These are phyloP conservation scores for Chanos chanos DNA, from an alignment of 2,797 vertebrate genomes.

Conservation along the genomic window DNA sequence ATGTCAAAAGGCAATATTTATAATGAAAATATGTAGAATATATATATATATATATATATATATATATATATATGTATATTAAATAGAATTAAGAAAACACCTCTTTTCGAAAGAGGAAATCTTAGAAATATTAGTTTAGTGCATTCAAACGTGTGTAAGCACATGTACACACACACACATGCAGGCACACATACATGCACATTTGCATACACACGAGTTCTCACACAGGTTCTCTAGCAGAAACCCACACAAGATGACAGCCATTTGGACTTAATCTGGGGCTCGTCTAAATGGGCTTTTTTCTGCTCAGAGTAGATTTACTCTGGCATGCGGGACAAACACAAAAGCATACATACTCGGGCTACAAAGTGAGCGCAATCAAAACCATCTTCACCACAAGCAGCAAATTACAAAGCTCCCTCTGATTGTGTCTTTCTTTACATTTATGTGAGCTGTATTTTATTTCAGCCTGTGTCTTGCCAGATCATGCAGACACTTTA, in stretches of 20 bases:
- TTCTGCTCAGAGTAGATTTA: background rate
- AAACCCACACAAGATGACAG: slow-evolving; percentile 1
- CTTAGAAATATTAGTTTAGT: too few relatives aligned
- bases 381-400: slow-evolving; percentile 23
- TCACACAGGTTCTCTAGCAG: background rate
- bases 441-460: slow-evolving; percentile 2
- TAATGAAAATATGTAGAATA: too few relatives aligned
- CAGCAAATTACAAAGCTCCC: slow-evolving; percentile 33
- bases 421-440: slow-evolving; percentile 11
- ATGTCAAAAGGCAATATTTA: too few relatives aligned
- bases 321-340: slow-evolving; percentile 1
- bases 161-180: background rate
- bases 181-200: background rate
- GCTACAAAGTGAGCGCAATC: slow-evolving; percentile 18
- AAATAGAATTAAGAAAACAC: too few relatives aligned
- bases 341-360: slow-evolving; percentile 13
- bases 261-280: slow-evolving; percentile 20
- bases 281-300: background rate
- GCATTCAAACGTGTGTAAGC: background rate
- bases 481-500: background rate
- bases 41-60: too few relatives aligned
- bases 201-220: too few relatives aligned
- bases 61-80: too few relatives aligned
- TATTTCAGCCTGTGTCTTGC: background rate
- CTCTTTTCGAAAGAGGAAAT: too few relatives aligned